Base-by-base conservation (phyloP, 2,797 vertebrate genomes). In the Ambastaia sidthimunki region DNA sequence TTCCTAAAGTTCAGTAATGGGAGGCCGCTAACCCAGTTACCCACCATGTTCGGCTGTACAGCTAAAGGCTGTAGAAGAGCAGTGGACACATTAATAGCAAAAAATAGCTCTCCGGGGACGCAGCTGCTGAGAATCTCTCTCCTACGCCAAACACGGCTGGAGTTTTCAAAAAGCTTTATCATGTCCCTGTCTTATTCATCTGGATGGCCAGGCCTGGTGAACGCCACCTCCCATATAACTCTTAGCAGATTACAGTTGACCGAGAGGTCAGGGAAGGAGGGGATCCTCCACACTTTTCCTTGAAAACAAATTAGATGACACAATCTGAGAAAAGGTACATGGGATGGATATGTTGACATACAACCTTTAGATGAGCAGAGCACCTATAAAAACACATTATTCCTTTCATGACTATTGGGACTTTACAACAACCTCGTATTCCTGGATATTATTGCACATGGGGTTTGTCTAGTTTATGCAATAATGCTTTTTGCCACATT, bases 241-340 rank as follows among this genome's bases (percentile, higher is more conserved):
- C 82, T 84, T 74, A 66, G 48, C 80, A 80, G 80, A 82, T 84
- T 80, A 80, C 77, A 55, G 60, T 69, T 82, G 85, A 77, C 76
- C 69, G 37, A 34, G 3, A 21, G 80, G 80, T 82, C 65, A 63
- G 66, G 69, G 65, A 67, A 37, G 73, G 67, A 74, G 52, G 54
- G n/a, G 79, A 71, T 74, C 25, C 66, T 72, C 28, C 54, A 23
- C 59, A 67, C 68, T 59, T 57, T 23, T 41, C 60, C 80, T 50
- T 80, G 66, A 78, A 80, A 72, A 84, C 74, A 82, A 73, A 74
- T 80, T 67, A 82, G 47, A 57, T 77, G 70, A 77, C 57, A 78
- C 76, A 57, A 77, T 80, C 52, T 66, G 69, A 73, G 71, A 79
- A 76, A 77, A 72, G 71, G 62, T 21, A 57, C 12, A 69, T 19